Base-by-base conservation (phyloP, 2,797 vertebrate genomes). In the Myotis daubentonii region DNA sequence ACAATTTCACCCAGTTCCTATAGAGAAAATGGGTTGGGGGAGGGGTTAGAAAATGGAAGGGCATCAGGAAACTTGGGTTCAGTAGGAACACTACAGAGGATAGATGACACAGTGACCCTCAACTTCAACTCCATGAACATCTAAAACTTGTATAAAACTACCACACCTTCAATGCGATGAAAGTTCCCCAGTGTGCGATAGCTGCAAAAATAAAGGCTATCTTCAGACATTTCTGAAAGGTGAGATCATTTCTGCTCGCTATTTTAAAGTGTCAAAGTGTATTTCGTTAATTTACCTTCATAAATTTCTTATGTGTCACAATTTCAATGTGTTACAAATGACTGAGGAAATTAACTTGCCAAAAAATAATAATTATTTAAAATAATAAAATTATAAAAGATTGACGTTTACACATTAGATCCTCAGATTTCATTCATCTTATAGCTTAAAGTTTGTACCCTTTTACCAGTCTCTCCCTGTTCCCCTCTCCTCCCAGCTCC, bases 241-340 rank as follows among this genome's bases (percentile, higher is more conserved):
- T 96, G 87, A 97, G 79, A n/a, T 96, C 89, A 97, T 74, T 78
- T 55, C 76, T 72, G 47, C 66, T 38, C 20, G 90, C 44, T 94
- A 78, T 85, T 94, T 91, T 49, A 66, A 95, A 94, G 38, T 74
- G 19, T 93, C 68, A 47, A 87, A 81, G 41, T 51, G 13, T 79
- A 88, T 91, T 95, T 94, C 80, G 89, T 55, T 89, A 89, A 95
- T 91, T 96, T 93, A 95, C 96, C 91, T 96, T 93, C 89, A 71
- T 93, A 93, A 91, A 95, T 89, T 91, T 94, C 83, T 88, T 76
- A 2, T 22, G 28, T 92, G 86, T 91, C 72, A 94, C 44, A 85
- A 92, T 62, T 72, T 92, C 38, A 87, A 20, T 65, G 51, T 74
- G 41, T 51, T 84, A 82, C 15, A 94, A 84, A 82, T 55, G 72